Conservation (phyloP, 2,888 invertebrate species). For the Lysandra coridon region DNA sequence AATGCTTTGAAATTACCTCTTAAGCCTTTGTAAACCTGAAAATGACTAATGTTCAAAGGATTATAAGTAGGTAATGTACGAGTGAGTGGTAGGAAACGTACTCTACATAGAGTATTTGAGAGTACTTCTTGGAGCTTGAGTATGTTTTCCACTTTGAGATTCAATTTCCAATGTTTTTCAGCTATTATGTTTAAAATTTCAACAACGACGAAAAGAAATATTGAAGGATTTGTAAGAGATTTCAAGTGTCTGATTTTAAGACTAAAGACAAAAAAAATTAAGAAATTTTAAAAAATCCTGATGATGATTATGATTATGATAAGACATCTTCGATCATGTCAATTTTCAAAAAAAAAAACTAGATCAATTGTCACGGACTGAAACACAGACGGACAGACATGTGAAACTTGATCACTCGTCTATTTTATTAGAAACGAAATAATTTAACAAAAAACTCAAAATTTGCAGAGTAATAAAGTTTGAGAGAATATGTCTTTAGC, state of each 20-base stretch:
- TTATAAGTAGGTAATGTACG: not conserved
- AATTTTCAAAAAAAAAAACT: too few relatives aligned
- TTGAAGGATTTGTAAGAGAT: too few relatives aligned
- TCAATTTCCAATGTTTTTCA: not conserved
- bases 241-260: too few relatives aligned
- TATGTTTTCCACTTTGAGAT: not conserved
- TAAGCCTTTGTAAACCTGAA: not conserved
- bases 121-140: not conserved
- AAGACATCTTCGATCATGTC: too few relatives aligned
- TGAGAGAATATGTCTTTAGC: not conserved
- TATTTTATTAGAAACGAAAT: not conserved
- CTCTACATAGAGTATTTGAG: not conserved
- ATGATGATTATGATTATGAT: too few relatives aligned
- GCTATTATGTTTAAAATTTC: too few relatives aligned
- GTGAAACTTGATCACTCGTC: too few relatives aligned
- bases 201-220: too few relatives aligned
- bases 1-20: slow-evolving; percentile 7
- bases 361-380: too few relatives aligned
- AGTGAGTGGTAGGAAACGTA: not conserved
- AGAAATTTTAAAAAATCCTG: too few relatives aligned
- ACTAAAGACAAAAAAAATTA: too few relatives aligned
- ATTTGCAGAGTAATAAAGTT: not conserved
- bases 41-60: slow-evolving; percentile 17
- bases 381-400: too few relatives aligned
- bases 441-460: not conserved